Evolutionary conservation across 1,140 invertebrate genomes (phyloP), one percentile per base, ranked within the genome.

Genomic region (Euura saliciscinereae): DNA sequence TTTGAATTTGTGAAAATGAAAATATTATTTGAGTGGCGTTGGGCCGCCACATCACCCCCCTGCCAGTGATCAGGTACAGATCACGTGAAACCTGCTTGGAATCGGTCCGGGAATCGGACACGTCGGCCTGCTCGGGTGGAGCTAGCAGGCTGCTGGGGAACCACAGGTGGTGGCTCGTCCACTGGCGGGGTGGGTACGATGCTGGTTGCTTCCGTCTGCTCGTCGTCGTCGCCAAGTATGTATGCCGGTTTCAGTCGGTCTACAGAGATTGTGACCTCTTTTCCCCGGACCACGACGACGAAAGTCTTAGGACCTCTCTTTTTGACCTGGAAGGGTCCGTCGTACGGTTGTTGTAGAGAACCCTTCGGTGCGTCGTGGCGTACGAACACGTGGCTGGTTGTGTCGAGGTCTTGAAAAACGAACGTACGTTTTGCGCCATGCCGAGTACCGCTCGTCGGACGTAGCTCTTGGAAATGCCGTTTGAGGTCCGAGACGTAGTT

Each of bases 211-310:
- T 45, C 28, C 11, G 28, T 28, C 73, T 66, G 46, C 42, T 42
- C 13, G n/a, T 2, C 46, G 8, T 71, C 73, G 6, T 73, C 59
- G n/a, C 11, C 44, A 3, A 68, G 7, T 10, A 51, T 65, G 65
- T 75, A 82, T 0, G 84, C 85, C 45, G 85, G 83, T 75, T 86
- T 86, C 3, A 86, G 69, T n/a, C 85, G 76, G 73, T 87, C 83
- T 11, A 86, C 75, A 8, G 80, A 73, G 43, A 86, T 76, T 2
- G 75, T 83, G 0, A 70, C 69, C 3, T 74, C 70, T 75, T 77
- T 80, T 2, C 76, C 81, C 43, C 76, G 75, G 2, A 80, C 75
- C 1, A 79, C 71, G 4, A 85, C 69, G 44, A 71, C 78, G 71
- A 81, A 85, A 65, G 71, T 77, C 74, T 85, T 85, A 4, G 73